phyloP scores from a whole-genome alignment of 2,888 invertebrate species.

The Pollenia amentaria region DNA sequence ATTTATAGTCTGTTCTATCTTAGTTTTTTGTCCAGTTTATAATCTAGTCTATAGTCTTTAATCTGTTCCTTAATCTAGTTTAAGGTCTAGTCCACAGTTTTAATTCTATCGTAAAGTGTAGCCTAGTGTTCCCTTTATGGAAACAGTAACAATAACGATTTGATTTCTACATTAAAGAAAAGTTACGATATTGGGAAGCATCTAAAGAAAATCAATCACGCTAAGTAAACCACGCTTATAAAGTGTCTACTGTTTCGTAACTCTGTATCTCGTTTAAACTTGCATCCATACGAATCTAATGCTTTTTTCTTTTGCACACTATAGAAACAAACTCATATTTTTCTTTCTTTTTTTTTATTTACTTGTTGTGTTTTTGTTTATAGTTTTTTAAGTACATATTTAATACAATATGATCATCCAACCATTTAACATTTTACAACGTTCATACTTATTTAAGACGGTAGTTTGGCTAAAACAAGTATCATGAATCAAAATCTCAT shows the following conservation, averaged over 20 bases:
- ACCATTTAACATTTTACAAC: slow-evolving; percentile 66
- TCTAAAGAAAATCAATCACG: no score
- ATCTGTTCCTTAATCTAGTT: no score
- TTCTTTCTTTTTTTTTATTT: slow-evolving; percentile 6
- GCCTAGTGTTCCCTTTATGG: no score
- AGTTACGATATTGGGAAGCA: no score
- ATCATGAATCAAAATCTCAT: slow-evolving; percentile 52
- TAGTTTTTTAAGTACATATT: slow-evolving; percentile 16
- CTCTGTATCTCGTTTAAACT: slow-evolving; percentile 27
- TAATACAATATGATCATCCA: slow-evolving; percentile 65
- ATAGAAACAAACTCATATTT: slow-evolving; percentile 14
- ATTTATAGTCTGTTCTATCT: no score
- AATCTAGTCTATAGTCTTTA: no score
- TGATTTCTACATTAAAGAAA: no score
- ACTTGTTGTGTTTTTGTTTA: neutral
- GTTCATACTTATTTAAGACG: slow-evolving; percentile 41
- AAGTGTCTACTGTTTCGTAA: slow-evolving; percentile 38
- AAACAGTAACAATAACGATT: no score
- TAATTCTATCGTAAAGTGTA: no score
- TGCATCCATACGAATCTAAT: slow-evolving; percentile 41
- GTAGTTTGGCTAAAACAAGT: slow-evolving; percentile 15
- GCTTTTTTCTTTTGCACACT: slow-evolving; percentile 23
- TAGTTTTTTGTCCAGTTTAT: no score
- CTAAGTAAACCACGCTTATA: no score
- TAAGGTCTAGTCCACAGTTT: no score